phyloP scores from a whole-genome alignment of 2,888 invertebrate species.

The Blera fallax region DNA sequence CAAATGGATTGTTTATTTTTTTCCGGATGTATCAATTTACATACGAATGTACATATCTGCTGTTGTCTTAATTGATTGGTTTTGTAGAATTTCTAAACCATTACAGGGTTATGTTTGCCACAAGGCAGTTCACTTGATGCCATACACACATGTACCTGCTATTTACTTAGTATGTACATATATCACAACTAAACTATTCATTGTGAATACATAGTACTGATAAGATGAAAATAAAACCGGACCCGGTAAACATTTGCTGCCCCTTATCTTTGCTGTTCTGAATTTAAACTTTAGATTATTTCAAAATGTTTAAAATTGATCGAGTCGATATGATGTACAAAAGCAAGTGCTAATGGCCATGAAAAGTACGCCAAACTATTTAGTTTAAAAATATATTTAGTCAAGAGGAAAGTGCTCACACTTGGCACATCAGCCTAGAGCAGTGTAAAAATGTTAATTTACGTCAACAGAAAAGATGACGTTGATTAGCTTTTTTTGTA shows the following conservation, averaged over 20 bases:
- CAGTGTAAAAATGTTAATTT: background rate
- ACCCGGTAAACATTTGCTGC: no score
- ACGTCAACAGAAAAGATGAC: background rate
- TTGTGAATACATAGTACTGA: no score
- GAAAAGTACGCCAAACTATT: background rate
- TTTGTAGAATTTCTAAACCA: background rate
- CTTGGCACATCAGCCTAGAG: background rate
- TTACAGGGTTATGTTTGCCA: background rate
- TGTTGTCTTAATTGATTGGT: background rate
- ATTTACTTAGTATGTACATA: no score
- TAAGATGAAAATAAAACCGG: no score
- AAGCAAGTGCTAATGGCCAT: background rate
- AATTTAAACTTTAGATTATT: no score
- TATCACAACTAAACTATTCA: no score
- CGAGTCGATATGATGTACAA: no score
- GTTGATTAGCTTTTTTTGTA: background rate
- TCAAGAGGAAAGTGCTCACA: background rate
- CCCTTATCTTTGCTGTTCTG: no score
- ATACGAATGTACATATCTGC: background rate
- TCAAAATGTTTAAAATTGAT: no score
- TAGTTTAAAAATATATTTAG: background rate
- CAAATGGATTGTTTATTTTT: no score
- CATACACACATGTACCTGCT: background rate
- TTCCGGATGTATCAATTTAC: no score
- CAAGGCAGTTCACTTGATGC: background rate